phyloP scores from a whole-genome alignment of 2,888 invertebrate genomes.

The Apamea epomidion region DNA sequence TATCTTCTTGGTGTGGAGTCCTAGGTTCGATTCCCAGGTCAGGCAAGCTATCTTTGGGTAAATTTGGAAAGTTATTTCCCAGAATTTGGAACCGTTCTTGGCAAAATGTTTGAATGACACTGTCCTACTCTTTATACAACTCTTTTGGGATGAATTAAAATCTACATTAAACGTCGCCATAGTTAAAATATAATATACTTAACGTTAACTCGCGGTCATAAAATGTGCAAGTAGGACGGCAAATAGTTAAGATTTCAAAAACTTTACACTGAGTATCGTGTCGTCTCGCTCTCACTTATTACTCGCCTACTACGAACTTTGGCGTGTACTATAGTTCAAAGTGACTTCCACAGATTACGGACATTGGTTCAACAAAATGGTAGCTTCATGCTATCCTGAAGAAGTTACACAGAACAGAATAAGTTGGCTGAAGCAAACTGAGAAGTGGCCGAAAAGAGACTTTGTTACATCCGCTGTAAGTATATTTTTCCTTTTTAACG shows the following conservation, averaged over 20 bases:
- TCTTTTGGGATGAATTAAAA: not conserved
- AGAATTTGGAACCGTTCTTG: no score
- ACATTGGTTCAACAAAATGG: slow-evolving; percentile 62
- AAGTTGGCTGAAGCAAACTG: slow-evolving; percentile 52
- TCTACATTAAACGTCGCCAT: not conserved
- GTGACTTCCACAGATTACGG: slow-evolving; percentile 39
- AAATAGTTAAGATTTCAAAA: not conserved
- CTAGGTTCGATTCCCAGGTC: not conserved
- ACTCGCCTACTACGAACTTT: not conserved
- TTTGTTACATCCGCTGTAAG: slow-evolving; percentile 61
- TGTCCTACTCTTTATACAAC: not conserved
- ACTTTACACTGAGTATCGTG: not conserved
- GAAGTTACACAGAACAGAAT: slow-evolving; percentile 50
- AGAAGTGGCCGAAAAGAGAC: slow-evolving; percentile 53
- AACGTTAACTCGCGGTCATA: not conserved
- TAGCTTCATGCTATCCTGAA: slow-evolving; percentile 38
- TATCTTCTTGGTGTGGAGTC: not conserved
- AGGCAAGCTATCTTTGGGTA: not conserved
- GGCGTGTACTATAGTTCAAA: not conserved
- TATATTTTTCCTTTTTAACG: slow-evolving; percentile 20
- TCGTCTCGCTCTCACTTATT: not conserved
- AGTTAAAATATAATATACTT: no score
- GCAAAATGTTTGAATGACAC: not conserved
- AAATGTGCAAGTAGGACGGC: not conserved
- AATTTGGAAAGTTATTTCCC: not conserved